Conservation (phyloP, 64 coral and sea anemone genomes). For the Trachythela sp. region DNA sequence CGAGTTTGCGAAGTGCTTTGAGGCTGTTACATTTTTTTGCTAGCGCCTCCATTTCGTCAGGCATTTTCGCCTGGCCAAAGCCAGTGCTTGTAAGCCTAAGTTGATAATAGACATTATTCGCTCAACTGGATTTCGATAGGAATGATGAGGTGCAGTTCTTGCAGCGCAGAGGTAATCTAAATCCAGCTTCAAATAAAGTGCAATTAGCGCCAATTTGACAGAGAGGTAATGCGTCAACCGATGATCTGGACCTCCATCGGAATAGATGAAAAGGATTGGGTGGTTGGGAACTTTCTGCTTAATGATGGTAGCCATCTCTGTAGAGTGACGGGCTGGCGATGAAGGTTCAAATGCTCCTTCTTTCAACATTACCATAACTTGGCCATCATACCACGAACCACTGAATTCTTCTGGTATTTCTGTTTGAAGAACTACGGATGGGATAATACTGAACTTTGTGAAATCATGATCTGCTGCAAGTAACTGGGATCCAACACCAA, state of each 20-base stretch:
- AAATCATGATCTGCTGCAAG: conserved; percentile 19
- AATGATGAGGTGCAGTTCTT: conserved; percentile 3
- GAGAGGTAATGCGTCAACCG: conserved; percentile 7
- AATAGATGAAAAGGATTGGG: conserved; percentile 17
- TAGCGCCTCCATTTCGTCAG: neutral
- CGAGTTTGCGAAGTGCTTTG: conserved; percentile 15
- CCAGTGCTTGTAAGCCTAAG: no score
- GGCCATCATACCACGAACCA: conserved; percentile 17
- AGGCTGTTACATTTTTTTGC: neutral
- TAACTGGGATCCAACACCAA: neutral
- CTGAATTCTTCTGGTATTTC: neutral
- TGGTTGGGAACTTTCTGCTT: neutral
- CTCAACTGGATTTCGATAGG: conserved; percentile 15
- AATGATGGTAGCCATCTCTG: neutral
- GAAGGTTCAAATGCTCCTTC: conserved; percentile 24
- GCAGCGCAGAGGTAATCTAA: conserved; percentile 20
- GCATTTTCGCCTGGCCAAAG: no score
- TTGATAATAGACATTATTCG: conserved; percentile 29
- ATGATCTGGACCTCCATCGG: conserved; percentile 16
- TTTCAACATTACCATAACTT: conserved; percentile 11
- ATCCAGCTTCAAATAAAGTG: neutral
- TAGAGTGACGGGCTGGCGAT: neutral
- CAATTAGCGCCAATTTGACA: neutral
- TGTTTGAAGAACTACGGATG: conserved; percentile 7
- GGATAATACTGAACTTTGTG: neutral